Conservation (phyloP, 2,113 vertebrate genomes). For the Sus scrofa region T2T-Sscrofa CM000825.6:41620001-41620500, state of each 20-base stretch:
- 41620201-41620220: not conserved
- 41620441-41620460: not conserved
- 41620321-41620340: not conserved
- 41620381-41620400: not conserved
- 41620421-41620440: not conserved
- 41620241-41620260: not conserved
- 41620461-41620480: not conserved
- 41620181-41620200: not conserved
- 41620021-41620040: fast-evolving
- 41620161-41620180: not conserved
- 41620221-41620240: not conserved
- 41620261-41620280: not conserved
- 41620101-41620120: not conserved
- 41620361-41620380: not conserved
- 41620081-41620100: not conserved
- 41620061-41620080: fast-evolving
- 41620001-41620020: not conserved
- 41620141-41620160: not conserved
- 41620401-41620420: not conserved
- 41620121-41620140: not conserved
- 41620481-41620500: not conserved
- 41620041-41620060: not conserved
- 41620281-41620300: not conserved
- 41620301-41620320: not conserved
- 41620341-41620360: not conserved